Percentiles rank a stretch among this genome's conserved stretches.
Evolutionary conservation across 2,797 vertebrate species (phyloP).

Genomic region (Pipistrellus pygmaeus): DNA sequence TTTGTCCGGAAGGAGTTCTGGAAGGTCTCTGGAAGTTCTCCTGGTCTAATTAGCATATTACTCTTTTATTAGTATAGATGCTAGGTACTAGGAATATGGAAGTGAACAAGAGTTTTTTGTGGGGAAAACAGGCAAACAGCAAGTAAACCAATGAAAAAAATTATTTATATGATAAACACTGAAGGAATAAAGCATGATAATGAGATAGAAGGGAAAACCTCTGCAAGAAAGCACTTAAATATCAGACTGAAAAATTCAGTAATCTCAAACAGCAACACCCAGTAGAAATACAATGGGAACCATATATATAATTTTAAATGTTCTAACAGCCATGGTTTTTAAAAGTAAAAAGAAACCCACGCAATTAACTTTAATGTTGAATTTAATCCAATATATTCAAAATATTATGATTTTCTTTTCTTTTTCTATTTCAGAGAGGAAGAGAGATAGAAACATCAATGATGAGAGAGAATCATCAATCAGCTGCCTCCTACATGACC

Average conservation of each 20-base stretch:
- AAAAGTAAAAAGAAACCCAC: no score
- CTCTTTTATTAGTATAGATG: neutral
- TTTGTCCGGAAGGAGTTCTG: no score
- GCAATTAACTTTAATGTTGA: no score
- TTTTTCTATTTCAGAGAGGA: no score
- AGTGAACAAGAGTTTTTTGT: neutral
- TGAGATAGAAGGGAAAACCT: neutral
- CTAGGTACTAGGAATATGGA: neutral
- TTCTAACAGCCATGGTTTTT: no score
- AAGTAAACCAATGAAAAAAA: constrained; percentile 38
- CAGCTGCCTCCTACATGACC: neutral
- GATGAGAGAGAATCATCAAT: neutral
- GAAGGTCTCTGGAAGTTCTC: no score
- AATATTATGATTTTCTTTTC: no score
- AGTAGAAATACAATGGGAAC: neutral
- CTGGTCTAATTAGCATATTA: no score
- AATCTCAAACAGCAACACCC: neutral
- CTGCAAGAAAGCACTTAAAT: neutral
- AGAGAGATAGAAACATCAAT: neutral
- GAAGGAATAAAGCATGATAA: constrained; percentile 29
- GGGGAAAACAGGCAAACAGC: neutral
- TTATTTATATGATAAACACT: constrained; percentile 39
- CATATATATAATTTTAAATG: no score
- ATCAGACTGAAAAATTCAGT: constrained; percentile 5
- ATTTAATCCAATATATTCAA: no score